phyloP scores from a whole-genome alignment of 2,797 vertebrate genomes.

The Sciurus carolinensis region DNA sequence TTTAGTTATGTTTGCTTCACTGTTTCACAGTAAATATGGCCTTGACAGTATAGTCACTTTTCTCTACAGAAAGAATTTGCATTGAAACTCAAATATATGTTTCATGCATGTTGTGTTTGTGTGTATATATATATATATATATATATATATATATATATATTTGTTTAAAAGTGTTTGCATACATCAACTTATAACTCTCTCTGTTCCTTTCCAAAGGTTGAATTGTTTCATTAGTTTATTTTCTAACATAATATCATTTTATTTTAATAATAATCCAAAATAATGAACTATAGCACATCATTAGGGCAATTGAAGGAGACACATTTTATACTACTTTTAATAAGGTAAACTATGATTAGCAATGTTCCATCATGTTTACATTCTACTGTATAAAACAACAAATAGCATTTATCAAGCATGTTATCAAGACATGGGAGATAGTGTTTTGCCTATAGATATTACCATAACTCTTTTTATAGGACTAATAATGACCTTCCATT shows the following conservation, averaged over 20 bases:
- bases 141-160: background rate
- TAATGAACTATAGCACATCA: background rate
- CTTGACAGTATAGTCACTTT: background rate
- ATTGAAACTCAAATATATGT: background rate
- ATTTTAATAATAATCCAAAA: background rate
- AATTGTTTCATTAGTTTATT: background rate
- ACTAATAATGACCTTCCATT: background rate
- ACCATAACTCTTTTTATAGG: fast-evolving
- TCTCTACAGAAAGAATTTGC: background rate
- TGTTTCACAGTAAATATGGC: background rate
- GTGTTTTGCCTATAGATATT: background rate
- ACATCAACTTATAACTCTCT: background rate
- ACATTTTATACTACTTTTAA: background rate
- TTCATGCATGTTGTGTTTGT: background rate
- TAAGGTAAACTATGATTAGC: background rate
- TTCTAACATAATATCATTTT: background rate
- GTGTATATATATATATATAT: background rate
- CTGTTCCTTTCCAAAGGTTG: background rate
- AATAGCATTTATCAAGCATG: background rate
- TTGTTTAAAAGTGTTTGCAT: too few relatives aligned
- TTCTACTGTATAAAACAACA: background rate
- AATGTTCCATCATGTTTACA: background rate
- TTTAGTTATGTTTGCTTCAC: background rate
- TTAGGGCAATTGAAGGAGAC: background rate
- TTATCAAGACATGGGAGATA: background rate